Evolutionary conservation across 2,797 vertebrate species (phyloP).

Genomic region (Anguilla pacifica): DNA sequence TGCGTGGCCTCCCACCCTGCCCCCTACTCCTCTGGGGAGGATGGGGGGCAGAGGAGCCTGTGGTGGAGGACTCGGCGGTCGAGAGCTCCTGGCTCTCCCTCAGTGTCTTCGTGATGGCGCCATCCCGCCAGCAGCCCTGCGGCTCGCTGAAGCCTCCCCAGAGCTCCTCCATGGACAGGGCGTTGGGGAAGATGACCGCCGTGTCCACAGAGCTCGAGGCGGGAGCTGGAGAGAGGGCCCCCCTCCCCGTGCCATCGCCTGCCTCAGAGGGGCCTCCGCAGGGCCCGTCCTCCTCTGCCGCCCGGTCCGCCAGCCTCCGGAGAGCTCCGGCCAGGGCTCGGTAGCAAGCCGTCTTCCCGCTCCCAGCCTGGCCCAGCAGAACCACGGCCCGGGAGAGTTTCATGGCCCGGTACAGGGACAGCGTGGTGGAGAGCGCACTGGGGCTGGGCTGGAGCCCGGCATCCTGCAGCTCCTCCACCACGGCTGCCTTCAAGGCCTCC

Average conservation of each 20-base stretch:
- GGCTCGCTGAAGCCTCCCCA: constrained; percentile 70
- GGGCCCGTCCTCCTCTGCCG: constrained; percentile 21
- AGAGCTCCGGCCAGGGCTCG: constrained; percentile 71
- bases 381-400: constrained; percentile 65
- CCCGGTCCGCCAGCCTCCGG: constrained; percentile 61
- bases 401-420: constrained; percentile 74
- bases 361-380: constrained; percentile 80
- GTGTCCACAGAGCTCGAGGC: constrained; percentile 64
- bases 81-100: constrained; percentile 43
- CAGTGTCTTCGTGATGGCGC: constrained; percentile 70
- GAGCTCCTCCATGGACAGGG: constrained; percentile 73
- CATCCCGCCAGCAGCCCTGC: constrained; percentile 70
- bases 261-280: constrained; percentile 25
- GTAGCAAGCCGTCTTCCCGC: constrained; percentile 83
- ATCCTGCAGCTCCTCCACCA: constrained; percentile 67
- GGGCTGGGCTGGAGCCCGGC: constrained; percentile 57
- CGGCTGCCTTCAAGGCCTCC: constrained; percentile 52
- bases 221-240: constrained; percentile 26
- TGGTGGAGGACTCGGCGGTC: neutral
- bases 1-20: constrained; percentile 18
- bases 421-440: constrained; percentile 56
- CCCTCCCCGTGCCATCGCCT: constrained; percentile 25
- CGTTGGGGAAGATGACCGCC: constrained; percentile 77
- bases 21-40: neutral
- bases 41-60: neutral